Base-by-base conservation (phyloP, 2,797 vertebrate species). In the Peromyscus melanophrys region DNA sequence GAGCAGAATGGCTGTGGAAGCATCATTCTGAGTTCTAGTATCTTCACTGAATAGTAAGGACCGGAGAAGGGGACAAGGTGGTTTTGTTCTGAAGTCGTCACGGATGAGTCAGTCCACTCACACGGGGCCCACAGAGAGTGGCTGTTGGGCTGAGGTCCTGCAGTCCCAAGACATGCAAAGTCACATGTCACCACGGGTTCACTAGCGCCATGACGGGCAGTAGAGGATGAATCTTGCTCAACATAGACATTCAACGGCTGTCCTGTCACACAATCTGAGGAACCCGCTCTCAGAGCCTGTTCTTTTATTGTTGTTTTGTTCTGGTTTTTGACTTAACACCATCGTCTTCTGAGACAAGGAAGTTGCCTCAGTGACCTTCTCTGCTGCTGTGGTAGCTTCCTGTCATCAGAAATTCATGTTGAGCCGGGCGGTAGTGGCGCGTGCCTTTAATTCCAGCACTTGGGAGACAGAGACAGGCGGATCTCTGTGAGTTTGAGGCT, bases 211-310 rank as follows among this genome's bases (percentile, higher is more conserved):
- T 96, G 88, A 65, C 40, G 73, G 84, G 63, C 52, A 67, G 69
- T 31, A 11, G 89, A 95, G 77, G 95, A 94, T 75, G 80, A 2
- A 59, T 87, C n/a, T 89, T 96, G 84, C 94, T 97, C 97, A 81
- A 89, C n/a, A 76, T 90, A 46, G 29, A 23, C 21, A 49, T 75
- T 17, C 16, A 63, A 21, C 55, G 65, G 94, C 29, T 46, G 76
- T 23, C 94, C 86, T 75, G 78, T 52, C 63, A 61, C 31, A 34
- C 16, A 8, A 69, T 90, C 97, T 59, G 31, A 92, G 96, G 84
- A 65, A 21, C 31, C 94, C 23, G 0, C 43, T 31, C 83, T 69
- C 49, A 8, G 46, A 17, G 55, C 49, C 52, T n/a, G 23, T 3
- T 17, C 19, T 14, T 52, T 77, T 31, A 1, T 29, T 29, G 11